These are phyloP conservation scores for Microctonus brassicae DNA, from an alignment of 2,888 invertebrate species.

Conservation along the genomic window DNA sequence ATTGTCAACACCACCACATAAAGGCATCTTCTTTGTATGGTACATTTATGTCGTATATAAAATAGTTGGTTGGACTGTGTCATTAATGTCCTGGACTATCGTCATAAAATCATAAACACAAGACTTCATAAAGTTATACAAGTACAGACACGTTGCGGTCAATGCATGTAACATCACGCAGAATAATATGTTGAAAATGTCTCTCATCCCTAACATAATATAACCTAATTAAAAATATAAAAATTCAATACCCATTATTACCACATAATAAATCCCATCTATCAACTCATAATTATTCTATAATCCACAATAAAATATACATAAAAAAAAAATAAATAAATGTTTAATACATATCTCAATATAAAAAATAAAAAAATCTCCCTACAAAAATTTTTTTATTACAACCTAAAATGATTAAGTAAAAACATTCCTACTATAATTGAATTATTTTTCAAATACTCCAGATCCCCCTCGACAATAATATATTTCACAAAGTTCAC, in stretches of 20 bases:
- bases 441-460: constrained; percentile 6
- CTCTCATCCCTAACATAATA: constrained; percentile 52
- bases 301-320: neutral
- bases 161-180: constrained; percentile 20
- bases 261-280: constrained; percentile 62
- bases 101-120: constrained; percentile 47
- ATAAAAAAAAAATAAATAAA: no score
- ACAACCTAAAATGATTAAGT: neutral
- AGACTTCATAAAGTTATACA: constrained; percentile 39
- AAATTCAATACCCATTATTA: no score
- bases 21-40: neutral
- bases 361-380: no score
- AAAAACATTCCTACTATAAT: neutral
- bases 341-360: no score
- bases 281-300: constrained; percentile 55
- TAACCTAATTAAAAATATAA: constrained; percentile 35
- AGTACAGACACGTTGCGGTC: constrained; percentile 26
- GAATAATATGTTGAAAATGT: neutral
- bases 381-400: neutral
- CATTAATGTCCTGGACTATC: constrained; percentile 27
- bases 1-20: neutral
- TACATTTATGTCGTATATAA: neutral
- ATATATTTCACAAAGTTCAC: neutral
- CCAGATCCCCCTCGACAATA: neutral
- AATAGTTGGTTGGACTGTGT: constrained; percentile 16